These are phyloP conservation scores for Mesorhabditis belari DNA, from an alignment of 2,888 invertebrate species.

Conservation along the genomic window DNA sequence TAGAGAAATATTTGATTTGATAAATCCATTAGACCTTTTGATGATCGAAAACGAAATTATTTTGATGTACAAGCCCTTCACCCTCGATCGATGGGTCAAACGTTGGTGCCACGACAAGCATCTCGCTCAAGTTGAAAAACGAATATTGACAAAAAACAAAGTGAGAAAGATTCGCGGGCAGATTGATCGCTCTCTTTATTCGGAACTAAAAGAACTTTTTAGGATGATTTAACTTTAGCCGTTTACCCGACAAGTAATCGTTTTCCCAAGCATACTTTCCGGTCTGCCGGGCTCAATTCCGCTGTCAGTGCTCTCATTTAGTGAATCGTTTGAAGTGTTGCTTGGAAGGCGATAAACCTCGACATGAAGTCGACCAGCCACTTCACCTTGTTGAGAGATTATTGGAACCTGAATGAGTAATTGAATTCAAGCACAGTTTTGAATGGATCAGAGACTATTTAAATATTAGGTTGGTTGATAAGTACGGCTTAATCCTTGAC, in stretches of 20 bases:
- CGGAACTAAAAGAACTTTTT: conserved; percentile 63
- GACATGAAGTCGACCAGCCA: conserved; percentile 64
- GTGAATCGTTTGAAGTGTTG: conserved; percentile 47
- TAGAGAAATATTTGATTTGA: neutral
- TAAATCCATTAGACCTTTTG: neutral
- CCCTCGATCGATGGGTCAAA: conserved; percentile 53
- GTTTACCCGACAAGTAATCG: conserved; percentile 38
- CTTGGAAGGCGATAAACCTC: conserved; percentile 69
- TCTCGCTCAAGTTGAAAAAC: conserved; percentile 66
- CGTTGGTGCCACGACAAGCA: conserved; percentile 77
- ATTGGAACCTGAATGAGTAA: conserved; percentile 72
- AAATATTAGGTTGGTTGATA: neutral
- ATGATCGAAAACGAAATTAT: conserved; percentile 49
- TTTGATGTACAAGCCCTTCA: conserved; percentile 8
- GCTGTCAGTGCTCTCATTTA: conserved; percentile 63
- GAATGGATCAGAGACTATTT: too few relatives aligned
- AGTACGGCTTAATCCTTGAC: neutral
- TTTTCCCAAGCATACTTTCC: conserved; percentile 33
- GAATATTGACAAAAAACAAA: conserved; percentile 94
- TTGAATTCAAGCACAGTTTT: too few relatives aligned
- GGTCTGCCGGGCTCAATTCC: conserved; percentile 9
- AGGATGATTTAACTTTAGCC: neutral
- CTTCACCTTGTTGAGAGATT: conserved; percentile 95
- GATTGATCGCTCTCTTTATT: conserved; percentile 84
- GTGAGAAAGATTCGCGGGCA: conserved; percentile 79